Conservation (phyloP, 2,888 invertebrate genomes). For the Thumatha senex region DNA sequence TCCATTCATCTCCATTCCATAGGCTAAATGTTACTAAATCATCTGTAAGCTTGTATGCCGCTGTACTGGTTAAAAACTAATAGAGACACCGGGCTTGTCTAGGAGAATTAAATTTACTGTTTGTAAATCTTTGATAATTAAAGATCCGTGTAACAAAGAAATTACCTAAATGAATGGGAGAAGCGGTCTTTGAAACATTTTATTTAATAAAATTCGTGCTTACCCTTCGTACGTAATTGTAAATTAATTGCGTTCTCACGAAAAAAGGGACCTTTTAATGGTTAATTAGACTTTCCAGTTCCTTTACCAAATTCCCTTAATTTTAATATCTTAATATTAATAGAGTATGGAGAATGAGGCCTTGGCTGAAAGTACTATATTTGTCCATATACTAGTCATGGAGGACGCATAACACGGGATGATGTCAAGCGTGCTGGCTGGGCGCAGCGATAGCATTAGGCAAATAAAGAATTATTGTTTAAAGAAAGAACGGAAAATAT, state of each 20-base stretch:
- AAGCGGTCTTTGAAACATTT: slow-evolving; percentile 66
- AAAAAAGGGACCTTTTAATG: slow-evolving; percentile 63
- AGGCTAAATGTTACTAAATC: no score
- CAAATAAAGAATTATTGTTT: no score
- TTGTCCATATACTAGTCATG: no score
- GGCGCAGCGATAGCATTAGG: no score
- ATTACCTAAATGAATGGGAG: slow-evolving; percentile 58
- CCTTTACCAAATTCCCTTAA: slow-evolving; percentile 35
- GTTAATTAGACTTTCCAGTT: slow-evolving; percentile 56
- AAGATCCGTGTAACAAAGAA: slow-evolving; percentile 59
- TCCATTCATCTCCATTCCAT: no score
- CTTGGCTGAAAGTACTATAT: no score
- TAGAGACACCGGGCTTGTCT: neutral
- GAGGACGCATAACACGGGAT: no score
- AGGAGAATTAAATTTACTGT: slow-evolving; percentile 2
- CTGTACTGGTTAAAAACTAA: no score
- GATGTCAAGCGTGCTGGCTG: no score
- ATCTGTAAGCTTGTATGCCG: no score
- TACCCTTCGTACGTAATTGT: slow-evolving; percentile 75
- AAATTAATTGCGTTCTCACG: slow-evolving; percentile 71
- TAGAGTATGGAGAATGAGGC: neutral
- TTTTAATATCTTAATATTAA: slow-evolving; percentile 24
- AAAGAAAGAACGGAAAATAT: no score
- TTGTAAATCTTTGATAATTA: slow-evolving; percentile 48
- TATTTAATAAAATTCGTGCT: slow-evolving; percentile 74